phyloP scores from a whole-genome alignment of 2,113 vertebrate genomes.

The Anser brachyrhynchus region DNA sequence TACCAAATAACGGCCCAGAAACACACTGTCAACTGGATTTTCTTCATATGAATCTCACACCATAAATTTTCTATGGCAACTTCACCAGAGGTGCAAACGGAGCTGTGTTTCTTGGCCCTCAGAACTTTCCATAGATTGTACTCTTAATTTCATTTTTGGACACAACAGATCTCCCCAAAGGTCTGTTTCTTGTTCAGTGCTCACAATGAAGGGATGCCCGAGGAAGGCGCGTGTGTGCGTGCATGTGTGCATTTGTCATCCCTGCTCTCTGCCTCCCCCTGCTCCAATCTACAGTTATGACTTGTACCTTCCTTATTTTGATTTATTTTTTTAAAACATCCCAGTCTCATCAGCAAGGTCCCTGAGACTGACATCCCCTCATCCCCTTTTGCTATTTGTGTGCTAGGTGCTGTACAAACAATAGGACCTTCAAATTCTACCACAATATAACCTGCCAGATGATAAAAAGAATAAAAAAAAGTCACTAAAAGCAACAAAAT shows the following conservation, averaged over 20 bases:
- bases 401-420: background rate
- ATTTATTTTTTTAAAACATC: background rate
- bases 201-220: background rate
- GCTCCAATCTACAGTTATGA: background rate
- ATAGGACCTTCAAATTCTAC: background rate
- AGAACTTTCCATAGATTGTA: background rate
- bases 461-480: background rate
- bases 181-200: background rate
- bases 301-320: background rate
- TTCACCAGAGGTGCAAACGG: background rate
- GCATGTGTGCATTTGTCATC: background rate
- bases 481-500: background rate
- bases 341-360: background rate
- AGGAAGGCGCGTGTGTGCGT: rapidly evolving
- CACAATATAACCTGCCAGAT: background rate
- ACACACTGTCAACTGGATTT: background rate
- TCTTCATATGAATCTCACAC: background rate
- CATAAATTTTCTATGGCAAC: background rate
- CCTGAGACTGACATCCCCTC: background rate
- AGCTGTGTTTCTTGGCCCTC: conserved; percentile 13
- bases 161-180: background rate
- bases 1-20: conserved; percentile 1
- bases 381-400: background rate
- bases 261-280: background rate
- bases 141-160: background rate